Base-by-base conservation (phyloP, 2,888 invertebrate genomes). In the Melipona bicolor region DNA sequence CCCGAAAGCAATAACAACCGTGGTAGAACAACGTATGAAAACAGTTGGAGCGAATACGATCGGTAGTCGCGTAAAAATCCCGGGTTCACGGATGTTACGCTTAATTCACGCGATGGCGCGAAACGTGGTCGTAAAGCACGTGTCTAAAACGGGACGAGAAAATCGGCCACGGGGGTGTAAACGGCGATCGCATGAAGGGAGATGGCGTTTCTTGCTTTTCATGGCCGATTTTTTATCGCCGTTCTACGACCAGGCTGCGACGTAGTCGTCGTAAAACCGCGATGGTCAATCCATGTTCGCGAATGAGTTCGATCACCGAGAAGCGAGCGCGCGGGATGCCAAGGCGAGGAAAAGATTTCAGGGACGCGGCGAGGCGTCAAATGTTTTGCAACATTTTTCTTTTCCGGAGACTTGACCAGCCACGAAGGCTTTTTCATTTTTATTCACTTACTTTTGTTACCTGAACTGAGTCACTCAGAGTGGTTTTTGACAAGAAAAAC, bases 211-310 rank as follows among this genome's bases (percentile, higher is more conserved):
- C 89, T 90, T 90, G 87, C 90, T 88, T 92, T 92, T 93, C 90
- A 92, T 89, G 90, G 88, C 87, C 88, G 91, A 93, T 92, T 93
- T 43, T 93, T 93, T 93, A 93, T 91, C 88, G 81, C 67, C 81
- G 84, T 80, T 81, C 87, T 87, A 83, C 59, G 75, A 71, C 65
- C 76, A 50, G 49, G 61, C 61, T 84, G 75, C 78, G 59, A 65
- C 75, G 11, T 71, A 62, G 72, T 74, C 80, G 77, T 87, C 91
- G 88, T 92, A 91, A 90, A 91, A 88, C 79, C 87, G 49, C 83
- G 84, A 88, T 84, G 70, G 74, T 67, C 83, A 70, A 79, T 64
- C 70, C 84, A 76, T 81, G 79, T 32, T 68, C 64, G 71, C 85
- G 73, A 73, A 27, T 65, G 43, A 43, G 68, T 54, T 67, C 82